A percentile compares a stretch with the other conserved stretches of the same genome.
Conservation (phyloP, 2,888 invertebrate species). For the Molorchus minor region DNA sequence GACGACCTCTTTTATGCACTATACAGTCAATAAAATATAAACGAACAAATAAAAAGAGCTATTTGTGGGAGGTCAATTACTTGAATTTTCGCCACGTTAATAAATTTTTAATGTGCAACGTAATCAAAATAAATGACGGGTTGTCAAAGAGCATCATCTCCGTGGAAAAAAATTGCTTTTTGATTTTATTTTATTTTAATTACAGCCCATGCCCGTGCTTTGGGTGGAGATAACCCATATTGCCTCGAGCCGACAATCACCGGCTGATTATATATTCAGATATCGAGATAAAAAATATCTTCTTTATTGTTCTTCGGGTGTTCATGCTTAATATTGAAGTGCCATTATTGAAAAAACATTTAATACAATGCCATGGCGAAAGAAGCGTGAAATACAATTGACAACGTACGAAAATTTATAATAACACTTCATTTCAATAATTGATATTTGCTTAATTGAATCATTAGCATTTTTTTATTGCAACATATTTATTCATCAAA, state of each 20-base stretch:
- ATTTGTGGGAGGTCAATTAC: slow-evolving; percentile 36
- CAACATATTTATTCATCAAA: not conserved
- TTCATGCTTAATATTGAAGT: slow-evolving; percentile 41
- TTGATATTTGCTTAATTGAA: slow-evolving; percentile 11
- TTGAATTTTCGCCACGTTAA: slow-evolving; percentile 39
- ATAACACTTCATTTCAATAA: slow-evolving; percentile 18
- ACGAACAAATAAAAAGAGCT: slow-evolving; percentile 17
- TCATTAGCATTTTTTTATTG: slow-evolving; percentile 1
- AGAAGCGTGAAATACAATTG: slow-evolving; percentile 29
- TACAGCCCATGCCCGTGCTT: slow-evolving; percentile 49
- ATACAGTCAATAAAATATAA: slow-evolving; percentile 19
- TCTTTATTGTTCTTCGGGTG: slow-evolving; percentile 46
- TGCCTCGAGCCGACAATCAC: slow-evolving; percentile 49
- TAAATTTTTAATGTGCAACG: slow-evolving; percentile 56
- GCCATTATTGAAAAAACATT: slow-evolving; percentile 35
- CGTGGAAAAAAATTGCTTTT: slow-evolving; percentile 44
- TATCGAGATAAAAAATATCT: slow-evolving; percentile 50
- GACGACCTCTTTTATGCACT: too few relatives aligned
- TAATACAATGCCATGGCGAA: slow-evolving; percentile 42
- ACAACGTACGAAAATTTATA: slow-evolving; percentile 27
- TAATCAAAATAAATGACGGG: slow-evolving; percentile 58
- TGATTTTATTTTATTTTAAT: slow-evolving; percentile 54
- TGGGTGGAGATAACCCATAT: slow-evolving; percentile 55
- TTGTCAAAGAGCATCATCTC: slow-evolving; percentile 52
- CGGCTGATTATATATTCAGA: slow-evolving; percentile 53